Evolutionary conservation across 2,797 vertebrate genomes (phyloP).

Genomic region (Aplochiton taeniatus): DNA sequence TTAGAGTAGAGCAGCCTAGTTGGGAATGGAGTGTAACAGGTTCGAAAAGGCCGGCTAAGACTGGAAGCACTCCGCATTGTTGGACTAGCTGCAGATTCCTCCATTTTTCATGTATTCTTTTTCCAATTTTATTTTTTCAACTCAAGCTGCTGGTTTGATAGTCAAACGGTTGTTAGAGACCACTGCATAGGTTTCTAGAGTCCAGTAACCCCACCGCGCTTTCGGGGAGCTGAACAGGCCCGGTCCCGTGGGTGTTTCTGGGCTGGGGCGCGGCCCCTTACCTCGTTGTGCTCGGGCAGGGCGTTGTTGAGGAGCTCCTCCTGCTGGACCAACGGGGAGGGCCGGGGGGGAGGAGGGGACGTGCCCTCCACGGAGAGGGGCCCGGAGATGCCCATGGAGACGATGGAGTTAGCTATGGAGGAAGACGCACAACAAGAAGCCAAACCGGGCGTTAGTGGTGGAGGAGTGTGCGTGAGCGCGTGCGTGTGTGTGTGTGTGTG

Average conservation of each 20-base stretch:
- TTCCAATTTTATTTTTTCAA: neutral
- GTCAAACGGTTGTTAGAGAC: too few relatives aligned
- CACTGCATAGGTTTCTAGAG: too few relatives aligned
- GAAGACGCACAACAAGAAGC: neutral
- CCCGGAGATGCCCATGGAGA: slow-evolving; percentile 68
- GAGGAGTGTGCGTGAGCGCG: slow-evolving; percentile 23
- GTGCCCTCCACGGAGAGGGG: slow-evolving; percentile 67
- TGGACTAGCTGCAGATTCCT: neutral
- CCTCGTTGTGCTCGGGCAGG: slow-evolving; percentile 69
- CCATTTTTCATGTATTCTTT: neutral
- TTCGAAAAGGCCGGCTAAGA: too few relatives aligned
- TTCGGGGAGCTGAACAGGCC: too few relatives aligned
- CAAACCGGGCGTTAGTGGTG: neutral
- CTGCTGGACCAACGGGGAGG: slow-evolving; percentile 68
- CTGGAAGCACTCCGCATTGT: too few relatives aligned
- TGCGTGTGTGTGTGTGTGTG: slow-evolving; percentile 14
- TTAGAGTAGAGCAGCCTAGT: too few relatives aligned
- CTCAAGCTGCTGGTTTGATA: too few relatives aligned
- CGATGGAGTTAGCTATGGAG: slow-evolving; percentile 74
- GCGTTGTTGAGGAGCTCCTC: slow-evolving; percentile 69
- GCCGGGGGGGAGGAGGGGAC: slow-evolving; percentile 62
- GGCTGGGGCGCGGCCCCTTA: slow-evolving; percentile 52
- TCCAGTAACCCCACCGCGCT: too few relatives aligned
- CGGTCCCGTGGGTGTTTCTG: neutral
- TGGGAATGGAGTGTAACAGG: too few relatives aligned